These are phyloP conservation scores for Pemphredon lugubris DNA, from an alignment of 2,888 invertebrate species.

Conservation along the genomic window DNA sequence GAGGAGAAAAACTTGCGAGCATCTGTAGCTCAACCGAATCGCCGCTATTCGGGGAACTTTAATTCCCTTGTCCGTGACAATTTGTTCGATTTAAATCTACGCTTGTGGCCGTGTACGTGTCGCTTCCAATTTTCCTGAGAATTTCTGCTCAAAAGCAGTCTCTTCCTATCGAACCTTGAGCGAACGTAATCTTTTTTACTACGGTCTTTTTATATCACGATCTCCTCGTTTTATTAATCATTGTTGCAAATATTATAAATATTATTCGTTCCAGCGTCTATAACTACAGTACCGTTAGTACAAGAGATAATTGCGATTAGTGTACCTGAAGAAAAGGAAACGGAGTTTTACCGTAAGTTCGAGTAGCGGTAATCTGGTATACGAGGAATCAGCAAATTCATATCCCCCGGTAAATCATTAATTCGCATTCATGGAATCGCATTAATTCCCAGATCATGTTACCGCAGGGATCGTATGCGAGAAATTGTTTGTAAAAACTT, in stretches of 20 bases:
- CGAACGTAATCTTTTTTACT: neutral
- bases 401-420: conserved; percentile 14
- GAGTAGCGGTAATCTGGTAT: conserved; percentile 15
- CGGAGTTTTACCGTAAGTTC: conserved; percentile 13
- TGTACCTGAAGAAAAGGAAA: conserved; percentile 15
- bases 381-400: conserved; percentile 15
- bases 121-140: neutral
- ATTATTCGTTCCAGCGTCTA: too few species aligned
- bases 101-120: neutral
- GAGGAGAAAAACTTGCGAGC: conserved; percentile 10
- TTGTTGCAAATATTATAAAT: too few species aligned
- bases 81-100: conserved; percentile 28
- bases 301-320: conserved; percentile 15
- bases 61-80: conserved; percentile 34
- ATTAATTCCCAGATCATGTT: neutral
- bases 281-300: conserved; percentile 26
- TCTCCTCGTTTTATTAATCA: too few species aligned
- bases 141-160: neutral
- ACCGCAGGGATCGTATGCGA: too few species aligned
- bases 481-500: too few species aligned
- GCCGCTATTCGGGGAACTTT: conserved; percentile 34
- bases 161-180: neutral
- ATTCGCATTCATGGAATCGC: neutral
- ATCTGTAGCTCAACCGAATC: conserved; percentile 10
- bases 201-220: too few species aligned